phyloP scores from a whole-genome alignment of 2,113 vertebrate genomes.

The Oncorhynchus mykiss region DNA sequence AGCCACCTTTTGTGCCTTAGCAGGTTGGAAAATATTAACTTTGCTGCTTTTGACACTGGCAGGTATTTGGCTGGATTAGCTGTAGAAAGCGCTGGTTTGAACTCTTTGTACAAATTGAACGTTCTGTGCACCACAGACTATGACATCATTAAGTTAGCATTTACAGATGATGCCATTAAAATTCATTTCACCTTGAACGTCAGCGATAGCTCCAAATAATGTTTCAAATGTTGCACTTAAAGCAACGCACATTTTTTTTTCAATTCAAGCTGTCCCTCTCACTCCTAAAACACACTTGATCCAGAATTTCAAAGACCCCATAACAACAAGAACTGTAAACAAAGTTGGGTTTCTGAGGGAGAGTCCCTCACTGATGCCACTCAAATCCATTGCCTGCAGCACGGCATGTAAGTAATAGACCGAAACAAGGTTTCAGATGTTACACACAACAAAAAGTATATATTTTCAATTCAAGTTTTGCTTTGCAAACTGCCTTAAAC shows the following conservation, averaged over 20 bases:
- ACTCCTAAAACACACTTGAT: slow-evolving; percentile 1
- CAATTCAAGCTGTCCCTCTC: not conserved
- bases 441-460: slow-evolving; percentile 9
- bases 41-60: not conserved
- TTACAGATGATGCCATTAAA: slow-evolving; percentile 1
- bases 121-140: slow-evolving; percentile 12
- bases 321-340: slow-evolving; percentile 13
- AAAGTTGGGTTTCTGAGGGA: slow-evolving; percentile 1
- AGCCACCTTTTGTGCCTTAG: not conserved
- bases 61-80: not conserved
- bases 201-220: slow-evolving; percentile 24
- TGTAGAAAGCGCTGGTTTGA: slow-evolving; percentile 2
- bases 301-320: not conserved
- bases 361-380: slow-evolving; percentile 4
- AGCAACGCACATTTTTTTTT: slow-evolving; percentile 16
- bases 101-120: slow-evolving; percentile 7
- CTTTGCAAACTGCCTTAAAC: not conserved
- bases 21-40: not conserved
- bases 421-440: slow-evolving; percentile 31
- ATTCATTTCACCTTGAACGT: slow-evolving; percentile 15
- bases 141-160: slow-evolving; percentile 16
- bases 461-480: slow-evolving; percentile 10
- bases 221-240: slow-evolving; percentile 27
- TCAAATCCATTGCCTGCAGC: slow-evolving; percentile 16
- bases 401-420: slow-evolving; percentile 12